phyloP scores from a whole-genome alignment of 2,113 vertebrate genomes.

The Plecturocebus donacophilus region DNA sequence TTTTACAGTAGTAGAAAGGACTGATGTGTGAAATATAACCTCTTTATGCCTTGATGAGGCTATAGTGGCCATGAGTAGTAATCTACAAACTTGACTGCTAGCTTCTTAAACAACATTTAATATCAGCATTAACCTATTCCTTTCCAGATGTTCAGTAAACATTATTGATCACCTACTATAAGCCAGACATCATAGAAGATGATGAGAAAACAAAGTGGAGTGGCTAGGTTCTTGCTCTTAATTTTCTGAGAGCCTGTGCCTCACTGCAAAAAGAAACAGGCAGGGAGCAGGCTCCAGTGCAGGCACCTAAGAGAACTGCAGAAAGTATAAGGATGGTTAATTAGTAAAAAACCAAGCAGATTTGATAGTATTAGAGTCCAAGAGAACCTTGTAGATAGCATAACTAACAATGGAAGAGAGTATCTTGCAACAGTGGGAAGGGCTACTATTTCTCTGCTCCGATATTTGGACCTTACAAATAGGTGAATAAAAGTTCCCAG shows the following conservation, averaged over 20 bases:
- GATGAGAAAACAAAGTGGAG: not conserved
- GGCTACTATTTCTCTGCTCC: not conserved
- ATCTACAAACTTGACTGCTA: not conserved
- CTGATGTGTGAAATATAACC: not conserved
- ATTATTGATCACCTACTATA: not conserved
- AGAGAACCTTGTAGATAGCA: not conserved
- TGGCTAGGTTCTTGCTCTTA: not conserved
- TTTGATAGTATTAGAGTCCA: not conserved
- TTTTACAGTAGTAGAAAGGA: not conserved
- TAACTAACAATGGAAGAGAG: not conserved
- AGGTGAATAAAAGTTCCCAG: not conserved
- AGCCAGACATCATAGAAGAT: not conserved
- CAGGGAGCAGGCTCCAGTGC: not conserved
- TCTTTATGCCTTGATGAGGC: not conserved
- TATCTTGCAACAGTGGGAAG: not conserved
- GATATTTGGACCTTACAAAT: not conserved
- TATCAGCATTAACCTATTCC: not conserved
- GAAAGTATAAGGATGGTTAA: not conserved
- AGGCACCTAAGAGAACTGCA: not conserved
- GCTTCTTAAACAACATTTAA: not conserved
- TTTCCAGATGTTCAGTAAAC: not conserved
- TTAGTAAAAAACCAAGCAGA: not conserved
- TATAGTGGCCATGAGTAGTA: not conserved
- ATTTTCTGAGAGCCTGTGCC: not conserved
- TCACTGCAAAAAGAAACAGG: not conserved